Evolutionary conservation across 1,140 invertebrate species (phyloP).

Genomic region (Aphidius gifuensis): DNA sequence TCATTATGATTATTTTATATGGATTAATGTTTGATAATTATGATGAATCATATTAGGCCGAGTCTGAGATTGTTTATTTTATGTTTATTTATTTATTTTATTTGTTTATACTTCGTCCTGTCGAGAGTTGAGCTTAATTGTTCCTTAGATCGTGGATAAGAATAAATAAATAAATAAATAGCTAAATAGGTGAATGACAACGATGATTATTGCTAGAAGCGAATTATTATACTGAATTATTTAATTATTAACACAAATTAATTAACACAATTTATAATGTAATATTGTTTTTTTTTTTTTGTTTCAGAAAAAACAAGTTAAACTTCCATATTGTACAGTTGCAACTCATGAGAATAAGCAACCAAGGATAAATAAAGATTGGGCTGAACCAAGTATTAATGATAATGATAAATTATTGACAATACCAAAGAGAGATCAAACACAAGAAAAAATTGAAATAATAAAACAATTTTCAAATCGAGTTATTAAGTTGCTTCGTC

Average conservation of each 20-base stretch:
- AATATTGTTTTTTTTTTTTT: too few relatives aligned
- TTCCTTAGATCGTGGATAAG: too few relatives aligned
- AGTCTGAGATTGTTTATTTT: slow-evolving; percentile 31
- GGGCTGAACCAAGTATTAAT: slow-evolving; percentile 70
- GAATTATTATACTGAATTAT: slow-evolving; percentile 33
- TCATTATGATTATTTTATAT: too few relatives aligned
- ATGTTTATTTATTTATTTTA: neutral
- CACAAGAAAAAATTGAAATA: slow-evolving; percentile 66
- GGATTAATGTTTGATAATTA: neutral
- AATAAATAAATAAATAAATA: too few relatives aligned
- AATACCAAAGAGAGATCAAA: slow-evolving; percentile 78
- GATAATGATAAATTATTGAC: slow-evolving; percentile 60
- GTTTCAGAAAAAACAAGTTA: slow-evolving; percentile 50
- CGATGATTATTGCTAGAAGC: slow-evolving; percentile 44
- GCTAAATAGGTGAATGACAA: neutral
- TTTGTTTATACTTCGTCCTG: neutral
- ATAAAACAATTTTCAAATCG: slow-evolving; percentile 73
- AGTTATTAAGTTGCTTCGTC: slow-evolving; percentile 79
- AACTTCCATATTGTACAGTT: slow-evolving; percentile 64
- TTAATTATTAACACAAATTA: slow-evolving; percentile 5
- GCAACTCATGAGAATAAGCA: slow-evolving; percentile 59
- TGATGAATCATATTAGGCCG: slow-evolving; percentile 35
- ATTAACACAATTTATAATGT: neutral
- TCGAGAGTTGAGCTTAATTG: too few relatives aligned
- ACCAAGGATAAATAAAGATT: slow-evolving; percentile 62